These are phyloP conservation scores for Ariopsis seemanni DNA, from an alignment of 2,113 vertebrate genomes.

Conservation along the genomic window DNA sequence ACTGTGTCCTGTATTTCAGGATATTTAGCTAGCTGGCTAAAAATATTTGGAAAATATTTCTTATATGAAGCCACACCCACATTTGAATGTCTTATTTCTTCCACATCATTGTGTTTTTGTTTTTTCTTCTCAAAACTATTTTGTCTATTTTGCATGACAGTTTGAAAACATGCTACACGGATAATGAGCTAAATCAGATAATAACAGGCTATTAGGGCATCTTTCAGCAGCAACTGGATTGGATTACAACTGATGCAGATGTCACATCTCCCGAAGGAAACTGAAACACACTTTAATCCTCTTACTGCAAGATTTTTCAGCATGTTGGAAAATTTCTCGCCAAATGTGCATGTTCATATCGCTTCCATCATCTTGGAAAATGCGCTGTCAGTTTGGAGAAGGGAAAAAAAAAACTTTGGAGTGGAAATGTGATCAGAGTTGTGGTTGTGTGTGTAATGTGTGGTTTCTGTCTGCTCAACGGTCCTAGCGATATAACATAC, in stretches of 20 bases:
- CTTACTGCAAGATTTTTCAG: conserved; percentile 40
- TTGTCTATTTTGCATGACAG: neutral
- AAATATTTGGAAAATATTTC: too few relatives aligned
- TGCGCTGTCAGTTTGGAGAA: neutral
- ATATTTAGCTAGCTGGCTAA: neutral
- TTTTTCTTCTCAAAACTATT: neutral
- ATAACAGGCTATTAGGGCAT: conserved; percentile 20
- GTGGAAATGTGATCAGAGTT: conserved; percentile 14
- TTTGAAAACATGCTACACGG: neutral
- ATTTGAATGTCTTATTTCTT: neutral
- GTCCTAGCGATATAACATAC: conserved; percentile 25
- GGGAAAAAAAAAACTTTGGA: neutral
- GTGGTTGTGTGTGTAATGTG: conserved; percentile 39
- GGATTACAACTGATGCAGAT: conserved; percentile 31
- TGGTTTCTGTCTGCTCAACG: conserved; percentile 43
- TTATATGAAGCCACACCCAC: neutral
- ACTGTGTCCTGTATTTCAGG: neutral
- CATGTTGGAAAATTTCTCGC: conserved; percentile 33
- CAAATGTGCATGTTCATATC: neutral
- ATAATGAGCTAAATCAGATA: conserved; percentile 22
- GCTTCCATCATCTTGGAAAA: conserved; percentile 2
- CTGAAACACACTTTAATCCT: conserved; percentile 36
- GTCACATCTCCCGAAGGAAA: conserved; percentile 30
- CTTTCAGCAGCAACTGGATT: conserved; percentile 10
- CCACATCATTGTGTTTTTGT: too few relatives aligned